Evolutionary conservation across 1,140 invertebrate genomes (phyloP), one percentile per base, ranked within the genome.

Genomic region (Rhagoletis zephyria): DNA sequence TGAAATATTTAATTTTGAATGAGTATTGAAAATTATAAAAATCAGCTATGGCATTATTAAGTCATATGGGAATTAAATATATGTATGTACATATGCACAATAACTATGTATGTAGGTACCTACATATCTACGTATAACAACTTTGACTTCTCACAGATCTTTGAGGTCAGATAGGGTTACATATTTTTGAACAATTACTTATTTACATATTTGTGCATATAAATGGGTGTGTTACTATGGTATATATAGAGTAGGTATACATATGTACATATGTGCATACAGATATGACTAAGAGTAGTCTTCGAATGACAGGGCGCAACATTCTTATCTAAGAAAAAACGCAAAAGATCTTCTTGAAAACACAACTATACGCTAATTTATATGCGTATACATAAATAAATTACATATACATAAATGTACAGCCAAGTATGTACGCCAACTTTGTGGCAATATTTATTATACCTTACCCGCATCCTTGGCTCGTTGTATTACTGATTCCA

Each of bases 401-500:
- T 65, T 65, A 65, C 16, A 65, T 65, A 65, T 14, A 65, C 30
- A 7, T 56, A 30, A 30, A 30, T 56, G 51, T 10, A 7, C 51
- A 2, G 5, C 1, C 16, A 65, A 19, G 16, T 65, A 65, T 10
- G 64, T 65, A 65, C 64, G 64, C 30, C 16, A 65, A 5, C 30
- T 65, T n/a, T 65, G 1, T 65, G 7, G 6, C 5, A 56, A 12
- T 85, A 19, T 16, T 16, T 0, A 56, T 48, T 45, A 30, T 87
- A 19, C 90, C 88, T 91, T 94, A 97, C 97, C 97, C 93, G 97
- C 95, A 95, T 98, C 97, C 94, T 97, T 97, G 88, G 97, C 97
- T 93, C 98, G 95, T 93, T 97, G 96, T 88, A 99, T 94, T 4
- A 99, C 98, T 88, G 97, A 96, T 94, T 98, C 97, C 90, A 98